Evolutionary conservation across 2,888 invertebrate species (phyloP), one percentile per base, ranked within the genome.

Genomic region (Apodemia hepburni): DNA sequence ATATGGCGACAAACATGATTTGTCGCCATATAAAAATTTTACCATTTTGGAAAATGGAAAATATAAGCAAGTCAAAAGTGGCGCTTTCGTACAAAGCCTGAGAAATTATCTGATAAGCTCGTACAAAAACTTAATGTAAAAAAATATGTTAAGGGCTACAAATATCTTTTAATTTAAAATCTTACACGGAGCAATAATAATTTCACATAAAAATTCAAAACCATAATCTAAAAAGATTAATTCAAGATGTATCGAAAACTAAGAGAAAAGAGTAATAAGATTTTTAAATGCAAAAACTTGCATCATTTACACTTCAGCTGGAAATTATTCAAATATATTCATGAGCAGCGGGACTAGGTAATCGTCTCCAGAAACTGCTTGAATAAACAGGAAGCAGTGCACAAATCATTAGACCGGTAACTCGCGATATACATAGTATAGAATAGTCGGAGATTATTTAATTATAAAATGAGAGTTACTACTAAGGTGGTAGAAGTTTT

Each of bases 321-420:
- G 78, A 77, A 81, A 86, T 87, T 88, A 88, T 88, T 86, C 76
- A 86, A 85, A 88, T 87, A 80, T 87, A 88, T 88, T 87, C 88
- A 87, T 86, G 85, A 85, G 81, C 76, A 71, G 74, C 76, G 76
- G 83, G 81, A 85, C 82, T 81, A 81, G 84, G 85, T 87, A 88
- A 87, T 87, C 84, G 85, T 83, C 84, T 79, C 79, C 79, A 81
- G 81, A 76, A 80, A 81, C 83, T 82, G 83, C 84, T 85, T 87
- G 87, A 87, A 86, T 87, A 87, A 87, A 85, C 84, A 86, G 85
- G 84, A 86, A 85, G 75, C 79, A 73, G 77, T 75, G 80, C 80
- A 85, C 87, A 86, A 87, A 87, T 87, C 84, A 85, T 80, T 70
- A 72, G 70, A 75, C 76, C 74, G 66, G 64, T 63, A 65, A 60